Percentiles rank a stretch among this genome's conserved stretches.
These are phyloP conservation scores for Melanerpes formicivorus DNA, from an alignment of 2,113 vertebrate species.

Conservation along the genomic window DNA sequence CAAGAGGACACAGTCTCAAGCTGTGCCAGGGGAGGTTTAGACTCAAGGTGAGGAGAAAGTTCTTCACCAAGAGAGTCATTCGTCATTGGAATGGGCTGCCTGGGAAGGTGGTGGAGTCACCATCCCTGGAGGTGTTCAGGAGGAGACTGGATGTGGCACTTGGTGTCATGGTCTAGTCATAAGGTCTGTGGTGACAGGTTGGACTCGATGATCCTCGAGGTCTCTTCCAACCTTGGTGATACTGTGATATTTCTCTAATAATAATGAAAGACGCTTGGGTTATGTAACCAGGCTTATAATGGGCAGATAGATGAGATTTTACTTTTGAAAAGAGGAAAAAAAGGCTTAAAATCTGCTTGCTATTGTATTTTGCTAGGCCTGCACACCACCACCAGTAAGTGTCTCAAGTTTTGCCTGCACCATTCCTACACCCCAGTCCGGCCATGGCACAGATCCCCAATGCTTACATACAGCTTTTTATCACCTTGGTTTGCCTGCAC, in stretches of 20 bases:
- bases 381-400: neutral
- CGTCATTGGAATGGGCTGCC: too few relatives aligned
- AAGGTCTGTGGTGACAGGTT: too few relatives aligned
- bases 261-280: constrained; percentile 11
- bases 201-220: too few relatives aligned
- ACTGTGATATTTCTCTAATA: neutral
- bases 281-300: constrained; percentile 12
- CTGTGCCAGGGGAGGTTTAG: too few relatives aligned
- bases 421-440: neutral
- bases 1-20: too few relatives aligned
- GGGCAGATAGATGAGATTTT: neutral
- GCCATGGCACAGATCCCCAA: neutral
- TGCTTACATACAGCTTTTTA: neutral
- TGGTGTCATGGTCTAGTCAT: too few relatives aligned
- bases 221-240: too few relatives aligned
- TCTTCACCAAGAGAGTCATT: too few relatives aligned
- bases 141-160: too few relatives aligned
- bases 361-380: neutral
- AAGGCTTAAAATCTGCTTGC: neutral
- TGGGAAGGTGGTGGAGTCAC: too few relatives aligned
- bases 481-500: neutral
- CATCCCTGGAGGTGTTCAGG: too few relatives aligned
- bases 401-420: neutral
- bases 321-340: neutral
- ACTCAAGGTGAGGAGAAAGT: too few relatives aligned